These are phyloP conservation scores for Peromyscus californicus DNA, from an alignment of 2,113 vertebrate genomes.

Conservation along the genomic window DNA sequence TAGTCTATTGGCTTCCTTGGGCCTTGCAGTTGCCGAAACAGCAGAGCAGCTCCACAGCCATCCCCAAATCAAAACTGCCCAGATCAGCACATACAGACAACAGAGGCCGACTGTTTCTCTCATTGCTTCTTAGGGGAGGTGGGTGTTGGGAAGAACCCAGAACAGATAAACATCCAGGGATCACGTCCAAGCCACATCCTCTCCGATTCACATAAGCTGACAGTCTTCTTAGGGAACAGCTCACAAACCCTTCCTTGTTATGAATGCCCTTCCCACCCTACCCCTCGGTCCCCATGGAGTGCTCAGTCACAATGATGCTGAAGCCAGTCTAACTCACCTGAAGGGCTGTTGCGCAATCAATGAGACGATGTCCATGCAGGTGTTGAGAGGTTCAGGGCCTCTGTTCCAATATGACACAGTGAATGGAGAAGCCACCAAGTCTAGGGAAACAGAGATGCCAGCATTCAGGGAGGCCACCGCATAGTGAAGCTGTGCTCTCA, in stretches of 20 bases:
- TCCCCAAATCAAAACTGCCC: conserved; percentile 88
- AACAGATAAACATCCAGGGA: not conserved
- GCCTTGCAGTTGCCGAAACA: conserved; percentile 88
- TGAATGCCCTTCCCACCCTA: not conserved
- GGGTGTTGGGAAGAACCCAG: not conserved
- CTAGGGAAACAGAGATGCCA: not conserved
- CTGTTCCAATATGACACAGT: not conserved
- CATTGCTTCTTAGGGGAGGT: not conserved
- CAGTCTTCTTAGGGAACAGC: not conserved
- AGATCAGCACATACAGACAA: conserved; percentile 80
- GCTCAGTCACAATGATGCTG: not conserved
- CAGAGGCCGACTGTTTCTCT: conserved; percentile 81
- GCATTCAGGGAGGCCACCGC: accelerated
- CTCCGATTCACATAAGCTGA: not conserved
- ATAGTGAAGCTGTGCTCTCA: not conserved
- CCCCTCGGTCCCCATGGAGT: not conserved
- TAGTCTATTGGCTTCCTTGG: not conserved
- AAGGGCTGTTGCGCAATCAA: not conserved
- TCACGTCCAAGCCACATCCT: not conserved
- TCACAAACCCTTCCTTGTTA: not conserved
- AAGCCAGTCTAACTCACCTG: not conserved
- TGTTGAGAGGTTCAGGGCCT: not conserved
- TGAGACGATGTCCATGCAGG: not conserved
- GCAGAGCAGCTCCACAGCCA: conserved; percentile 85
- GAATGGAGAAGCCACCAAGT: not conserved